Evolutionary conservation across 2,113 vertebrate species (phyloP).

Genomic region (Megaceryle torquata): DNA sequence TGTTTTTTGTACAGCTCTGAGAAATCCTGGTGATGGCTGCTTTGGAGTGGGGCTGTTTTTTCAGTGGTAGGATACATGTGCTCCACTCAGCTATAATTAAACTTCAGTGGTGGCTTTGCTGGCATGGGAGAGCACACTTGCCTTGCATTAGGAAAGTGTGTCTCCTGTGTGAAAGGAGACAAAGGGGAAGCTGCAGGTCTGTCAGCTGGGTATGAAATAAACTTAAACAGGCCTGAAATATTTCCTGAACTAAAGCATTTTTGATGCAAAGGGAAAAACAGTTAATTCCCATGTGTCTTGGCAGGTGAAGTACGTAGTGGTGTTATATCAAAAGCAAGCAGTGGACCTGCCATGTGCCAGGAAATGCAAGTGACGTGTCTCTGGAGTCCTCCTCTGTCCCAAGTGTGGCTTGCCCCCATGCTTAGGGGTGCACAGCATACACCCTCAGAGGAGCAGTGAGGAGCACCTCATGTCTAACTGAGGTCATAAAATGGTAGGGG

Average conservation of each 20-base stretch:
- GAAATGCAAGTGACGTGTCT: not conserved
- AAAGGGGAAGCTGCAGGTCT: not conserved
- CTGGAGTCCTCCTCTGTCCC: not conserved
- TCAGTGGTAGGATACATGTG: not conserved
- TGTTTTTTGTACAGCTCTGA: not conserved
- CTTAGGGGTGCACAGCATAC: no score
- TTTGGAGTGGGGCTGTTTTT: not conserved
- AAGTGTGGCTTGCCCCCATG: rapidly evolving
- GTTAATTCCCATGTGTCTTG: not conserved
- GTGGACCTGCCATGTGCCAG: rapidly evolving
- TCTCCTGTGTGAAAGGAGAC: not conserved
- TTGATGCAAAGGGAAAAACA: not conserved
- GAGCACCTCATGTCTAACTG: no score
- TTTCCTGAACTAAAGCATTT: not conserved
- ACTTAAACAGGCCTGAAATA: not conserved
- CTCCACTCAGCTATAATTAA: not conserved
- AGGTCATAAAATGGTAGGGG: no score
- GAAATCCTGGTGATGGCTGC: not conserved
- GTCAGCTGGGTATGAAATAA: not conserved
- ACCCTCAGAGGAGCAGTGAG: not conserved
- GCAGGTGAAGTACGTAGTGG: not conserved
- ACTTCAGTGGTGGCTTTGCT: not conserved
- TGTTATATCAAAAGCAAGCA: not conserved
- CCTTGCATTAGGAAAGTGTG: not conserved
- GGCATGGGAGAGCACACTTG: not conserved